Evolutionary conservation across 2,888 invertebrate species (phyloP).

Genomic region (Muschampia plurimacula): DNA sequence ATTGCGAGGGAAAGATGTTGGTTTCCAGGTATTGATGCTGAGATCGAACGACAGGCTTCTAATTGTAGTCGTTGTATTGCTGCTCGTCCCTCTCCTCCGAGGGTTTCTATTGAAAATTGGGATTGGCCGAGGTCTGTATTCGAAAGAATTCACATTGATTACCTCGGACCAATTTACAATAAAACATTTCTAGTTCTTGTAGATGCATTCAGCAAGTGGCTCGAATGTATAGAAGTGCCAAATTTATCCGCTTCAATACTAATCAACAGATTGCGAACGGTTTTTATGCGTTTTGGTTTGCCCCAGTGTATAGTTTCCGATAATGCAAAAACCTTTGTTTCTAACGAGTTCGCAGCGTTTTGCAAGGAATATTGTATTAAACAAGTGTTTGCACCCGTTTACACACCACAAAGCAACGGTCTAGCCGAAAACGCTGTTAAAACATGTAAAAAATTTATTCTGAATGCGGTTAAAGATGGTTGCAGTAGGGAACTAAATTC

Average conservation of each 20-base stretch:
- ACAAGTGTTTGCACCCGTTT: background rate
- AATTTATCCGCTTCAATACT: too few species aligned
- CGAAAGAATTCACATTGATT: too few species aligned
- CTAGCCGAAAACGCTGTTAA: constrained; percentile 6
- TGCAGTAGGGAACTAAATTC: too few species aligned
- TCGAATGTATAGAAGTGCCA: too few species aligned
- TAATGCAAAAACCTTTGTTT: constrained; percentile 9
- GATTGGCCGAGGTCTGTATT: too few species aligned
- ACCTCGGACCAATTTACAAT: too few species aligned
- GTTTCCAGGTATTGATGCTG: background rate
- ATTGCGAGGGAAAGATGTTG: too few species aligned
- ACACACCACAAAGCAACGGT: constrained; percentile 10
- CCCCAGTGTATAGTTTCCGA: constrained; percentile 6
- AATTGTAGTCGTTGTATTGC: background rate
- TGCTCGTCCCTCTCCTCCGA: too few species aligned
- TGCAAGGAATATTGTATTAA: background rate
- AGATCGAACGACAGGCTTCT: background rate
- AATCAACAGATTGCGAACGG: background rate
- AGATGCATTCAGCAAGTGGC: too few species aligned
- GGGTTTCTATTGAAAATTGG: too few species aligned
- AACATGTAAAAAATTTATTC: background rate
- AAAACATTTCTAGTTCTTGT: too few species aligned
- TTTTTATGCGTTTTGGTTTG: constrained; percentile 3
- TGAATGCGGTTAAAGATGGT: too few species aligned
- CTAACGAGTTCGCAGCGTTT: background rate